Base-by-base conservation (phyloP, 2,888 invertebrate species). In the Aethes cnicana region DNA sequence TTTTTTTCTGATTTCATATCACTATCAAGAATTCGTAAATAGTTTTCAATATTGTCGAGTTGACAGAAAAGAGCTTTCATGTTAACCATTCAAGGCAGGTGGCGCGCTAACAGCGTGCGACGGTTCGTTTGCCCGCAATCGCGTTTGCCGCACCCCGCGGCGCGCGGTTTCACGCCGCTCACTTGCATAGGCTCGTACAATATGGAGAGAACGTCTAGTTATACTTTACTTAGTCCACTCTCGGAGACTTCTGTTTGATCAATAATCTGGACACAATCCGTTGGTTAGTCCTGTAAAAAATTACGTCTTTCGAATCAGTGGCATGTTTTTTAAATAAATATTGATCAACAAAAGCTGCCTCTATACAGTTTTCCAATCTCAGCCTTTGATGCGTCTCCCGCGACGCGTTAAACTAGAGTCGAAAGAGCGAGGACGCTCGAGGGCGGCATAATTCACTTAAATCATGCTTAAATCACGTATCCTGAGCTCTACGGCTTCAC, bases 41-140 rank as follows among this genome's bases (percentile, higher is more conserved):
- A 37, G 8, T 18, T 16, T 2, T n/a, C 9, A 46, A 35, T 17
- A 37, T 18, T 39, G 39, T 32, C 7, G 46, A 48, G 43, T 41
- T 32, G 43, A 35, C 47, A 26, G 44, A 48, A 52, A 53, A 57
- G 39, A 42, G 53, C 47, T 49, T 54, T 55, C 53, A 54, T 32
- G 36, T 48, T 48, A 23, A 32, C 52, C 56, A 69, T 65, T 66
- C 70, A 63, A 72, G 75, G 72, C 84, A 82, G 84, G 81, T 82
- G 82, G 72, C 68, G 70, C 67, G 66, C 68, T 70, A 74, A 69
- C 72, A 56, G 69, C 74, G 68, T 74, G 69, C 69, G 69, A 66
- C 72, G 87, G 79, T 87, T 88, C 86, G 82, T 88, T 88, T 88
- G 75, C 66, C 69, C 64, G 78, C 83, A 87, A 88, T 88, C 83